phyloP scores from a whole-genome alignment of 2,797 vertebrate genomes.

The Apodemus agrarius region DNA sequence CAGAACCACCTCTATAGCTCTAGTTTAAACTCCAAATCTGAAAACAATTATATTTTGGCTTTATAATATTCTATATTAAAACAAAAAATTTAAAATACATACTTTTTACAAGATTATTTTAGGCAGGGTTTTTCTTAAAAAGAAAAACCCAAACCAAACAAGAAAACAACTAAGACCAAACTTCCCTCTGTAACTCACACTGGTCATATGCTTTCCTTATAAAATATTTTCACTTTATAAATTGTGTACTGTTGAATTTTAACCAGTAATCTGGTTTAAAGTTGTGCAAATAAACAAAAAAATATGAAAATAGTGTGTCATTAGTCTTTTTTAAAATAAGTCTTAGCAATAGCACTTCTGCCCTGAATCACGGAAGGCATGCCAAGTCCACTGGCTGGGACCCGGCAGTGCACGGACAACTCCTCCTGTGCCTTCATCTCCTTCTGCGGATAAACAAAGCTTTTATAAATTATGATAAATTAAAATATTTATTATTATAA shows the following conservation, averaged over 20 bases:
- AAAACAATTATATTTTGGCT: slow-evolving; percentile 89
- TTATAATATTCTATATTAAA: slow-evolving; percentile 89
- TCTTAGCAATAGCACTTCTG: slow-evolving; percentile 78
- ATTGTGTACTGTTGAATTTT: slow-evolving; percentile 80
- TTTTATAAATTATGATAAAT: slow-evolving; percentile 90
- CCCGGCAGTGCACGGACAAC: slow-evolving; percentile 74
- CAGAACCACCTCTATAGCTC: slow-evolving; percentile 88
- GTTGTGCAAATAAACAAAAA: slow-evolving; percentile 89
- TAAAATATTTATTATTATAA: slow-evolving; percentile 84
- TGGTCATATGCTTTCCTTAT: slow-evolving; percentile 81
- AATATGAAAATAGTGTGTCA: slow-evolving; percentile 85
- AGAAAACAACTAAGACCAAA: slow-evolving; percentile 66
- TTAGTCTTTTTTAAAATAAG: slow-evolving; percentile 83
- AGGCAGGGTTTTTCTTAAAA: slow-evolving; percentile 82
- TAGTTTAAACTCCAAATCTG: slow-evolving; percentile 87
- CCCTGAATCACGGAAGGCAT: slow-evolving; percentile 68
- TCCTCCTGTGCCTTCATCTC: slow-evolving; percentile 87
- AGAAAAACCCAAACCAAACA: slow-evolving; percentile 28
- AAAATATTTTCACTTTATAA: slow-evolving; percentile 85
- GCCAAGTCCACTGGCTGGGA: slow-evolving; percentile 70
- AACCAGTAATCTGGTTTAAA: slow-evolving; percentile 86
- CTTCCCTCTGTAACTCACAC: slow-evolving; percentile 81
- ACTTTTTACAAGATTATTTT: slow-evolving; percentile 89
- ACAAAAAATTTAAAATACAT: slow-evolving; percentile 88
- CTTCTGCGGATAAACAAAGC: slow-evolving; percentile 77